phyloP scores from a whole-genome alignment of 2,797 vertebrate genomes.

The Thalassophryne amazonica region DNA sequence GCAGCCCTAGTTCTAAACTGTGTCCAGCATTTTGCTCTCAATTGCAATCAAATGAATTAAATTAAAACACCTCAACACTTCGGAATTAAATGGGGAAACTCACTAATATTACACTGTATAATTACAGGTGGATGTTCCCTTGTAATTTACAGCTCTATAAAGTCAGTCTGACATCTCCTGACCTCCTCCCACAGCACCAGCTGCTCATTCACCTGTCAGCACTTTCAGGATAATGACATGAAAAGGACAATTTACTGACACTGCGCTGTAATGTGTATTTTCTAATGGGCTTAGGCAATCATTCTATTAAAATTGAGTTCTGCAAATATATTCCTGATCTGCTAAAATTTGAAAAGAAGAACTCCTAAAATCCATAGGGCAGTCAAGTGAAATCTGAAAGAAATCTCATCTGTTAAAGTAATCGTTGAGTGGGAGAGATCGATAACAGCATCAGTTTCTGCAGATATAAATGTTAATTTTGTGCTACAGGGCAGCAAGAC shows the following conservation, averaged over 20 bases:
- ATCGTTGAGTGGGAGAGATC: conserved; percentile 28
- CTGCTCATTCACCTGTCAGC: conserved; percentile 36
- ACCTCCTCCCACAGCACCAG: conserved; percentile 29
- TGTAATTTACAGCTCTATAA: conserved; percentile 41
- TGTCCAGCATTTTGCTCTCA: neutral
- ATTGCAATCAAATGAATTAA: neutral
- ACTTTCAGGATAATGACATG: conserved; percentile 27
- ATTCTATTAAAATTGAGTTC: neutral
- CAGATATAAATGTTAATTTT: conserved; percentile 3
- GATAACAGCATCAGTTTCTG: conserved; percentile 20
- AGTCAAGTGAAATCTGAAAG: conserved; percentile 14
- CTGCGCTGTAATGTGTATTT: conserved; percentile 1
- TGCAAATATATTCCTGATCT: too few species aligned
- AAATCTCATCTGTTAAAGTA: conserved; percentile 36
- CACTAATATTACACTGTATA: conserved; percentile 5
- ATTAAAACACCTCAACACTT: neutral
- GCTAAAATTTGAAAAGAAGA: too few species aligned
- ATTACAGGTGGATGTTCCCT: conserved; percentile 11
- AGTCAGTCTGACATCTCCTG: conserved; percentile 22
- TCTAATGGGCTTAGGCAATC: neutral
- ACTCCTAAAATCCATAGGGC: conserved; percentile 28
- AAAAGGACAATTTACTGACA: conserved; percentile 16
- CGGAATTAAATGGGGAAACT: neutral
- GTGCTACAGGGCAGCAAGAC: neutral
- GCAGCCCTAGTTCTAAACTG: too few species aligned